A percentile compares a stretch with the other conserved stretches of the same genome.
These are phyloP conservation scores for Phalacrocorax carbo DNA, from an alignment of 2,113 vertebrate species.

Conservation along the genomic window DNA sequence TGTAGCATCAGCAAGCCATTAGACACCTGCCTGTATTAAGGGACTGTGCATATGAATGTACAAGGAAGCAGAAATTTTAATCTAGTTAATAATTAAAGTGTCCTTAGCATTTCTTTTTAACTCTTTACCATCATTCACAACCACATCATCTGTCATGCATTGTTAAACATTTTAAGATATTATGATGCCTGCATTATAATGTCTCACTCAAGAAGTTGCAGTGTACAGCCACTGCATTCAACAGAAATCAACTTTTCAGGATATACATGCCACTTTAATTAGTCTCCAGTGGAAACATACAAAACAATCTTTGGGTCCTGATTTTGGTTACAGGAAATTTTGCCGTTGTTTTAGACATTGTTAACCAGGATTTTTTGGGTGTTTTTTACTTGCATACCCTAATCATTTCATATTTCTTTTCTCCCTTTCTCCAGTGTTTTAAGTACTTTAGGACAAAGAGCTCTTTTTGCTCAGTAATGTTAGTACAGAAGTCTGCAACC, in stretches of 20 bases:
- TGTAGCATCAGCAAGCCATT: background rate
- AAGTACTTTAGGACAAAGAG: background rate
- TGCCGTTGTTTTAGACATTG: background rate
- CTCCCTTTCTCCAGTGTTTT: background rate
- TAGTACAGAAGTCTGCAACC: background rate
- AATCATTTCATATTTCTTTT: background rate
- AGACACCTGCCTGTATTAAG: background rate
- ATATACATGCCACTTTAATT: background rate
- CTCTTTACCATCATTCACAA: conserved; percentile 4
- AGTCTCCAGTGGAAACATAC: background rate
- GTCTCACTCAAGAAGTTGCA: background rate
- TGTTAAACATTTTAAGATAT: background rate
- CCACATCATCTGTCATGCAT: background rate
- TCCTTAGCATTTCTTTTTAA: conserved; percentile 25
- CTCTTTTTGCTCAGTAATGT: background rate
- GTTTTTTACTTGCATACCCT: background rate
- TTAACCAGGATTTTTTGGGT: accelerated
- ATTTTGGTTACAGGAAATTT: background rate
- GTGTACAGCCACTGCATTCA: background rate
- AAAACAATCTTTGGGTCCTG: background rate
- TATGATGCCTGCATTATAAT: background rate
- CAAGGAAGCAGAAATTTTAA: background rate
- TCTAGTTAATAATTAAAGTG: conserved; percentile 20
- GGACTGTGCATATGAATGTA: background rate
- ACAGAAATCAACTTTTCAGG: background rate